phyloP scores from a whole-genome alignment of 2,113 vertebrate species.

The Megatriorchis doriae region DNA sequence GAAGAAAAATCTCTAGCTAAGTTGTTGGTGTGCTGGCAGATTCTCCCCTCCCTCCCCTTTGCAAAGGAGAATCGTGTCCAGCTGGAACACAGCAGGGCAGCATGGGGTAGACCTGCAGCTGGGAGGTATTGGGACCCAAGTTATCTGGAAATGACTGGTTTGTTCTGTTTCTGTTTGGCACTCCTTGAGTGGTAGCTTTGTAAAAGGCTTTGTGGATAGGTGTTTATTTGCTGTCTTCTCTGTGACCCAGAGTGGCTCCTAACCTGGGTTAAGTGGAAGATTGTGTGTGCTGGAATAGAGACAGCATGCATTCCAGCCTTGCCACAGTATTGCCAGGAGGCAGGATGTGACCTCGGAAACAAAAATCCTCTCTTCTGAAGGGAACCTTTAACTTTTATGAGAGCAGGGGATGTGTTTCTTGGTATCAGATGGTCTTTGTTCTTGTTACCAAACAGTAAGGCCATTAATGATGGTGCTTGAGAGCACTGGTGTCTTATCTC shows the following conservation, averaged over 20 bases:
- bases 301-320: neutral
- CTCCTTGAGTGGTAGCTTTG: neutral
- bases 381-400: neutral
- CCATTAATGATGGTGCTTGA: neutral
- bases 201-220: neutral
- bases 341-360: neutral
- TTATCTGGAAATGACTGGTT: neutral
- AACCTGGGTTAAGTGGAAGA: neutral
- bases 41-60: neutral
- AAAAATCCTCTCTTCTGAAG: neutral
- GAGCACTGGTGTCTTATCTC: neutral
- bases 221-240: neutral
- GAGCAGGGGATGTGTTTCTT: neutral
- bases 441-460: neutral
- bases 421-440: neutral
- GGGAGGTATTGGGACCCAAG: neutral
- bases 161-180: neutral
- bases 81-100: neutral
- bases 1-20: neutral
- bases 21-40: neutral
- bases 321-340: neutral
- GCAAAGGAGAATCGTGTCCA: fast-evolving
- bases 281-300: neutral
- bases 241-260: neutral
- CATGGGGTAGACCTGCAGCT: neutral